Evolutionary conservation across 2,797 vertebrate genomes (phyloP).

Genomic region (Syngnathus rostellatus): DNA sequence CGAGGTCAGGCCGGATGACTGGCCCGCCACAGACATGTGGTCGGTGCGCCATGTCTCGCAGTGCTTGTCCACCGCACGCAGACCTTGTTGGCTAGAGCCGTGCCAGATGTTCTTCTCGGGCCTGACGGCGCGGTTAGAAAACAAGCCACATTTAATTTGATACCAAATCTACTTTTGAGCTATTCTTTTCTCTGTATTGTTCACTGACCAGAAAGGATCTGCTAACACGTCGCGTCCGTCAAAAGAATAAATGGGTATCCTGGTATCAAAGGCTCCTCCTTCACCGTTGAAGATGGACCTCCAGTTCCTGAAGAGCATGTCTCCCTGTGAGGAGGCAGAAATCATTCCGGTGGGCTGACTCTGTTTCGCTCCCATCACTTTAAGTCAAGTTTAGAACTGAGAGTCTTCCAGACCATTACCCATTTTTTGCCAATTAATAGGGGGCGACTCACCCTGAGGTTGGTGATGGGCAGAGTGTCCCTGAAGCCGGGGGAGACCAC

Average conservation of each 20-base stretch:
- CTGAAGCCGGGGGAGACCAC: constrained; percentile 57
- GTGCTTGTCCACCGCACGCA: constrained; percentile 77
- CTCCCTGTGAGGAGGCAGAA: constrained; percentile 66
- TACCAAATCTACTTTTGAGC: no score
- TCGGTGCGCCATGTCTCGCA: constrained; percentile 86
- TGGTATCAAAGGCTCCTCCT: constrained; percentile 64
- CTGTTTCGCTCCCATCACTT: not conserved
- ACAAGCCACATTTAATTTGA: no score
- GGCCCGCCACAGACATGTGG: constrained; percentile 73
- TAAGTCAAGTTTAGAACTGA: no score
- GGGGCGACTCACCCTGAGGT: constrained; percentile 77
- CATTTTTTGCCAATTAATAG: no score
- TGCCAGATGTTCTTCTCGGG: constrained; percentile 92
- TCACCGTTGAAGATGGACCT: constrained; percentile 79
- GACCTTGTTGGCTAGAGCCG: constrained; percentile 76
- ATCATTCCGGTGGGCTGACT: no score
- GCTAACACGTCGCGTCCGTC: constrained; percentile 86
- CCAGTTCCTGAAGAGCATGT: constrained; percentile 86
- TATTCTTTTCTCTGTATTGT: no score
- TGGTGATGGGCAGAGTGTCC: constrained; percentile 70
- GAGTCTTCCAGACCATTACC: no score
- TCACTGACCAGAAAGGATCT: constrained; percentile 84
- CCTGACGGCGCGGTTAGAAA: constrained; percentile 54
- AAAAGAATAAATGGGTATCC: constrained; percentile 89
- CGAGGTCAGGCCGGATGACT: constrained; percentile 78